A percentile compares a stretch with the other conserved stretches of the same genome.
phyloP scores from a whole-genome alignment of 2,113 vertebrate genomes.

The Limnothrissa miodon region DNA sequence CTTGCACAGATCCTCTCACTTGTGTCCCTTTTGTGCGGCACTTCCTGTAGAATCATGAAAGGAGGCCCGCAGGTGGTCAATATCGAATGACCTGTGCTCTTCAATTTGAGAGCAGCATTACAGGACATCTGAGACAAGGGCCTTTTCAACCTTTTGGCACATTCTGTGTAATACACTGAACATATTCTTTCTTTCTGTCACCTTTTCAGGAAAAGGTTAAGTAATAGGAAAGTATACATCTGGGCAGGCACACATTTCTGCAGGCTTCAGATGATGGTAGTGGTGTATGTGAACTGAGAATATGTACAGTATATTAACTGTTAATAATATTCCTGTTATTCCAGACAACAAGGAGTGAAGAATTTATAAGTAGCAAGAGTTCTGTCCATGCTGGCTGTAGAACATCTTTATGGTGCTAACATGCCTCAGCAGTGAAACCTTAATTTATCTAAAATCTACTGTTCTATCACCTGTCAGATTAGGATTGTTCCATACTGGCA shows the following conservation, averaged over 20 bases:
- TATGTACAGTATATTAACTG: not conserved
- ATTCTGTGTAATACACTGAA: not conserved
- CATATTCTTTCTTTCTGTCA: not conserved
- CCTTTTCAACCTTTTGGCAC: not conserved
- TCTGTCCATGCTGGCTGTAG: not conserved
- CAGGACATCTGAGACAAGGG: not conserved
- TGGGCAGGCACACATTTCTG: not conserved
- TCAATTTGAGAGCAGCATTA: not conserved
- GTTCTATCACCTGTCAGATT: not conserved
- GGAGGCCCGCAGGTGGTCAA: not conserved
- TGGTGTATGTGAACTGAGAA: not conserved
- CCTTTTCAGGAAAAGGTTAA: not conserved
- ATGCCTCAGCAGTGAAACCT: not conserved
- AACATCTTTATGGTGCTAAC: not conserved
- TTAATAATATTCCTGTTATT: constrained; percentile 12
- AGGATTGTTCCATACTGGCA: not conserved
- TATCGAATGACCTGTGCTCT: not conserved
- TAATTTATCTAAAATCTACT: not conserved
- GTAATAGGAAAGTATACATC: not conserved
- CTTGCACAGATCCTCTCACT: not conserved
- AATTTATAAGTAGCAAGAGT: constrained; percentile 1
- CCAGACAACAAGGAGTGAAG: not conserved
- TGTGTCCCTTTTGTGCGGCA: not conserved
- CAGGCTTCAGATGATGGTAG: not conserved
- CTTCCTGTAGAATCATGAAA: not conserved